Evolutionary conservation across 2,113 vertebrate genomes (phyloP).

Genomic region (Erythrocebus patas): DNA sequence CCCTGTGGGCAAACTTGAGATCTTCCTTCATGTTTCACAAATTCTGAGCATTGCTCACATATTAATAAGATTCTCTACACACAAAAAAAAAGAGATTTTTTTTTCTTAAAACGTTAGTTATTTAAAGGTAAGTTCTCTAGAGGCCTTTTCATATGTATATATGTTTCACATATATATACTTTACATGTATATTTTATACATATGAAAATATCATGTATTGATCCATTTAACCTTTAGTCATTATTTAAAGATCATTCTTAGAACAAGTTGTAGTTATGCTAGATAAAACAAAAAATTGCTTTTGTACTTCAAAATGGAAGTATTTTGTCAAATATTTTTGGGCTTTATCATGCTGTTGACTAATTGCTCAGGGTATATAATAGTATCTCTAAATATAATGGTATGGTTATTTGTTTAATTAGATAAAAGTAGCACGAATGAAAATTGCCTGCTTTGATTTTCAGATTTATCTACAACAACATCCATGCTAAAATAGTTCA

Average conservation of each 20-base stretch:
- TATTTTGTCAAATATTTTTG: neutral
- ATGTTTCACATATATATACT: too few species aligned
- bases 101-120: neutral
- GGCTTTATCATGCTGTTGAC: neutral
- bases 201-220: neutral
- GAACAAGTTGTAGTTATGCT: neutral
- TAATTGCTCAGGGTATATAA: neutral
- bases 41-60: neutral
- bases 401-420: slow-evolving; percentile 31
- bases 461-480: neutral
- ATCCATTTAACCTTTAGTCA: neutral
- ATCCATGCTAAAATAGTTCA: neutral
- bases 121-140: neutral
- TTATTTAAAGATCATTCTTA: neutral
- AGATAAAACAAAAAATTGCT: neutral
- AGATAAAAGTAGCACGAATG: neutral
- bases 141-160: neutral
- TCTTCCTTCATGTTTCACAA: neutral
- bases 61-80: neutral
- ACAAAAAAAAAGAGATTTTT: neutral
- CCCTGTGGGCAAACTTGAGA: neutral
- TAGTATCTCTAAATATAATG: neutral
- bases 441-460: neutral
- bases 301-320: neutral
- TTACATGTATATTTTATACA: too few species aligned